Conservation (phyloP, 2,797 vertebrate genomes). For the Tapirus indicus region DNA sequence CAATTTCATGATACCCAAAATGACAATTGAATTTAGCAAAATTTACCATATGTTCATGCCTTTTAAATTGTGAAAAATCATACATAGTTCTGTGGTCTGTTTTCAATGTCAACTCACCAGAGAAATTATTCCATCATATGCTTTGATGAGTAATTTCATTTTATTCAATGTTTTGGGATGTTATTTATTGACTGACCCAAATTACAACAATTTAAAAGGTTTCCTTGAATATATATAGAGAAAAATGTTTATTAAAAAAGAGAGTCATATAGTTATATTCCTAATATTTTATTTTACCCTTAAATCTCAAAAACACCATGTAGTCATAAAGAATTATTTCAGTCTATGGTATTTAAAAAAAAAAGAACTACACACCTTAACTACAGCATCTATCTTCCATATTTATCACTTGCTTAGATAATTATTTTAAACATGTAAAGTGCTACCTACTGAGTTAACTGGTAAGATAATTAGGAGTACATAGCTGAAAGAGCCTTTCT, state of each 20-base stretch:
- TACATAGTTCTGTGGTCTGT: not conserved
- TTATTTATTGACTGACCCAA: not conserved
- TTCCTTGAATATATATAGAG: not conserved
- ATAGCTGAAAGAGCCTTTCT: not conserved
- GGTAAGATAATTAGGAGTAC: not conserved
- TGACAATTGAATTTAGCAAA: not conserved
- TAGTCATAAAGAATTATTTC: not conserved
- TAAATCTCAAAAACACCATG: not conserved
- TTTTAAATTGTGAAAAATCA: not conserved
- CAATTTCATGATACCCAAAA: not conserved
- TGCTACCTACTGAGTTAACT: not conserved
- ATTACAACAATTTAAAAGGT: not conserved
- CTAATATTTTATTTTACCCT: not conserved
- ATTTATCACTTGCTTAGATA: not conserved
- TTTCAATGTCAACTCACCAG: not conserved
- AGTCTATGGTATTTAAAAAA: not conserved
- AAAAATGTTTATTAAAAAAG: not conserved
- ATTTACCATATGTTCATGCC: not conserved
- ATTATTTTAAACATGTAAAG: not conserved
- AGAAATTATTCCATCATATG: not conserved
- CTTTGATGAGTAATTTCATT: not conserved
- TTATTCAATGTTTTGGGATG: not conserved
- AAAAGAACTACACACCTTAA: accelerated
- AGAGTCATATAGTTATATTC: not conserved
- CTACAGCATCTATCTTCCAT: accelerated